phyloP scores from a whole-genome alignment of 2,797 vertebrate species.

The Manis crassicaudata region DNA sequence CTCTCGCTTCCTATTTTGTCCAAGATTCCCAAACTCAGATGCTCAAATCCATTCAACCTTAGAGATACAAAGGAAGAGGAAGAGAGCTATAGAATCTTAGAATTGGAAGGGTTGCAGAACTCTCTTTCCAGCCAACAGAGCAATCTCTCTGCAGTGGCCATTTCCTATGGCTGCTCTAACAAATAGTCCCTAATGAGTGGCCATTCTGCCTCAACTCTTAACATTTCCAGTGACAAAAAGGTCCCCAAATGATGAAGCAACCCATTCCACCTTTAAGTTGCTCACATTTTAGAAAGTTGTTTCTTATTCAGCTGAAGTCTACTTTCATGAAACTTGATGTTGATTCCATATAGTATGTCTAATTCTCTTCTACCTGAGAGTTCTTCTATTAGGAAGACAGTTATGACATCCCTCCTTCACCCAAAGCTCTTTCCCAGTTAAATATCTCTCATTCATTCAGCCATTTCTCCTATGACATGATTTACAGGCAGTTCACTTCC shows the following conservation, averaged over 20 bases:
- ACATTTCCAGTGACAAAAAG: neutral
- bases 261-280: neutral
- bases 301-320: slow-evolving; percentile 35
- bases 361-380: neutral
- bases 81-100: neutral
- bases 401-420: neutral
- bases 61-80: neutral
- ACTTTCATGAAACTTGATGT: neutral
- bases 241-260: neutral
- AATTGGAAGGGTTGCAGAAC: neutral
- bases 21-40: neutral
- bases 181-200: neutral
- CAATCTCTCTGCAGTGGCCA: neutral
- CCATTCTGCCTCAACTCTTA: slow-evolving; percentile 3
- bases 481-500: slow-evolving; percentile 33
- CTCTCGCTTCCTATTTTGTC: slow-evolving; percentile 34
- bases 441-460: slow-evolving; percentile 13
- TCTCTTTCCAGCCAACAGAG: neutral
- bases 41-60: slow-evolving; percentile 4
- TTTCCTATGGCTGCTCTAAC: too few species aligned
- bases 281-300: slow-evolving; percentile 42
- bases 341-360: neutral
- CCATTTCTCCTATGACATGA: slow-evolving; percentile 19
- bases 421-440: slow-evolving; percentile 24
- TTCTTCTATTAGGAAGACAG: neutral